A percentile compares a stretch with the other conserved stretches of the same genome.
phyloP scores from a whole-genome alignment of 2,888 invertebrate genomes.

The Zaprionus lineosus region DNA sequence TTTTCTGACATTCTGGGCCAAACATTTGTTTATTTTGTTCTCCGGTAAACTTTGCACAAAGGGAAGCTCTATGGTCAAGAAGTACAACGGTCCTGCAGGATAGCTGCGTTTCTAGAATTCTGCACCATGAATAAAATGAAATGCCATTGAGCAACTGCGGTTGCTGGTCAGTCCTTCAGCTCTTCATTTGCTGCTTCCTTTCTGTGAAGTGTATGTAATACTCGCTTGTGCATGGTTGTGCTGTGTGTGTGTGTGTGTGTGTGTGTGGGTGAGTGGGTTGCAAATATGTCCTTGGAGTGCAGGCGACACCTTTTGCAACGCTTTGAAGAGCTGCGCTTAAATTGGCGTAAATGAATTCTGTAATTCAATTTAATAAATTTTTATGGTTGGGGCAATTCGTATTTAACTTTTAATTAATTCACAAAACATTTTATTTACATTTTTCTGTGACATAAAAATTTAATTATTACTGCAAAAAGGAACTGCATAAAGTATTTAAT shows the following conservation, averaged over 20 bases:
- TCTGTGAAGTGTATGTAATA: constrained; percentile 8
- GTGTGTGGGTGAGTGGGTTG: constrained; percentile 3
- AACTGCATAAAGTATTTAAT: constrained; percentile 25
- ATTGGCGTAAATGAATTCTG: neutral
- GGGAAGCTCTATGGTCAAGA: too few relatives aligned
- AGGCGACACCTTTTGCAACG: constrained; percentile 17
- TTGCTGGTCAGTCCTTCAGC: too few relatives aligned
- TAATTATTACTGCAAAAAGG: constrained; percentile 20
- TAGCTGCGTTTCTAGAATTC: constrained; percentile 19
- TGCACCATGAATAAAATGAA: constrained; percentile 38
- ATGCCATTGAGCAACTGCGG: constrained; percentile 60
- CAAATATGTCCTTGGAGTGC: constrained; percentile 26
- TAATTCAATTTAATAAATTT: constrained; percentile 17
- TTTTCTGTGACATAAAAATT: too few relatives aligned
- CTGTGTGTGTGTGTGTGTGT: constrained; percentile 1
- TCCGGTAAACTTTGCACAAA: too few relatives aligned
- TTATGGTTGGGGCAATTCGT: too few relatives aligned
- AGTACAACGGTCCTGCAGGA: constrained; percentile 19
- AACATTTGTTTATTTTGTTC: too few relatives aligned
- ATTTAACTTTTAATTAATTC: constrained; percentile 43
- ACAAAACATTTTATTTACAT: constrained; percentile 11
- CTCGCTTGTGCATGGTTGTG: constrained; percentile 37
- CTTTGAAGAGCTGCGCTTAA: constrained; percentile 15
- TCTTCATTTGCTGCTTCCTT: neutral
- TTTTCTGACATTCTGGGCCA: too few relatives aligned